Percentiles rank a stretch among this genome's conserved stretches.
phyloP scores from a whole-genome alignment of 2,113 vertebrate species.

The Hypomesus transpacificus region DNA sequence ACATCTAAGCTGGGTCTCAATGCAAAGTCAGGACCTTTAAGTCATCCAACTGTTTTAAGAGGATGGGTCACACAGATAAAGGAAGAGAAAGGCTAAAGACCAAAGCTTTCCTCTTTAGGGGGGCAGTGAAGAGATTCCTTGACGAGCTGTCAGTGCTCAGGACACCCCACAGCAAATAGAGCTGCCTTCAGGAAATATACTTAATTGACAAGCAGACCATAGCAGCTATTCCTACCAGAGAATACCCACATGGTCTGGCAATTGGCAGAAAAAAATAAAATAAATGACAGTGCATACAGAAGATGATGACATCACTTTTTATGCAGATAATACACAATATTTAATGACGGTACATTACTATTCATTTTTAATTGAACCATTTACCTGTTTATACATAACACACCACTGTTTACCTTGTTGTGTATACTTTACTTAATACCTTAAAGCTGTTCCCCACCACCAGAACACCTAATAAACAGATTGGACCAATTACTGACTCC shows the following conservation, averaged over 20 bases:
- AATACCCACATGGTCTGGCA: background rate
- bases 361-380: no score
- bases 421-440: conserved; percentile 29
- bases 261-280: background rate
- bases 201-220: conserved; percentile 43
- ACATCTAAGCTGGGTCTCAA: conserved; percentile 47
- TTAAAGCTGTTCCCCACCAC: conserved; percentile 53
- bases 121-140: conserved; percentile 32
- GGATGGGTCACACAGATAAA: conserved; percentile 59
- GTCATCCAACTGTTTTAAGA: conserved; percentile 57
- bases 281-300: background rate
- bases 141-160: conserved; percentile 45
- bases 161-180: conserved; percentile 35
- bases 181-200: conserved; percentile 29
- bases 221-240: background rate
- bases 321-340: no score
- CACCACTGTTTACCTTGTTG: no score
- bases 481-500: conserved; percentile 72
- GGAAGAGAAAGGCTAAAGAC: conserved; percentile 47
- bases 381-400: no score
- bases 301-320: no score
- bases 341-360: no score
- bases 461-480: conserved; percentile 64
- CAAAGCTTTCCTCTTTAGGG: conserved; percentile 44
- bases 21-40: conserved; percentile 61